phyloP scores from a whole-genome alignment of 2,888 invertebrate species.

The Tetanocera ferruginea region DNA sequence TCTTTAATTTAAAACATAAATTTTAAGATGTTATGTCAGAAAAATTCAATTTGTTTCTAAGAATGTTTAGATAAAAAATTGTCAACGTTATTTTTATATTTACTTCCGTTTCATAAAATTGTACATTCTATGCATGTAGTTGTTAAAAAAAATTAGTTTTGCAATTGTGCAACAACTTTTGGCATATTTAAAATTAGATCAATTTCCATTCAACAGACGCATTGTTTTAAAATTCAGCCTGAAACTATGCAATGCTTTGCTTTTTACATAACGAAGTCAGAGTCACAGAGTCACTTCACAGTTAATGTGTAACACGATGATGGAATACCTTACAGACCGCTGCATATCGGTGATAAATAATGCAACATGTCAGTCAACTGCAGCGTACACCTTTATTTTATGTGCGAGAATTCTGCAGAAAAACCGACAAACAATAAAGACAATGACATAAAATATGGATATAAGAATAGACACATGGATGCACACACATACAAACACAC shows the following conservation, averaged over 20 bases:
- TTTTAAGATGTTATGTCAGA: too few species aligned
- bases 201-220: neutral
- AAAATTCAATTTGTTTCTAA: too few species aligned
- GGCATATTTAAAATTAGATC: neutral
- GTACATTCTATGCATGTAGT: too few species aligned
- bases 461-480: conserved; percentile 36
- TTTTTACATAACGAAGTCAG: too few species aligned
- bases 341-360: conserved; percentile 33
- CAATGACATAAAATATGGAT: conserved; percentile 44
- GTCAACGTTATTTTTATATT: too few species aligned
- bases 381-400: conserved; percentile 22
- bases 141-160: too few species aligned
- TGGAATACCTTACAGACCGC: neutral
- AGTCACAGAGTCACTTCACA: neutral
- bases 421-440: neutral
- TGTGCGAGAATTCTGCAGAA: conserved; percentile 22
- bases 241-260: conserved; percentile 4
- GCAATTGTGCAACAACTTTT: neutral
- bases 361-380: conserved; percentile 18
- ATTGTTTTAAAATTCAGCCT: neutral
- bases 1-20: too few species aligned
- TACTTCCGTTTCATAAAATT: too few species aligned
- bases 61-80: too few species aligned
- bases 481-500: neutral
- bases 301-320: neutral